A percentile compares a stretch with the other conserved stretches of the same genome.
Conservation (phyloP, 2,797 vertebrate species). For the Thripadectes ignobilis region DNA sequence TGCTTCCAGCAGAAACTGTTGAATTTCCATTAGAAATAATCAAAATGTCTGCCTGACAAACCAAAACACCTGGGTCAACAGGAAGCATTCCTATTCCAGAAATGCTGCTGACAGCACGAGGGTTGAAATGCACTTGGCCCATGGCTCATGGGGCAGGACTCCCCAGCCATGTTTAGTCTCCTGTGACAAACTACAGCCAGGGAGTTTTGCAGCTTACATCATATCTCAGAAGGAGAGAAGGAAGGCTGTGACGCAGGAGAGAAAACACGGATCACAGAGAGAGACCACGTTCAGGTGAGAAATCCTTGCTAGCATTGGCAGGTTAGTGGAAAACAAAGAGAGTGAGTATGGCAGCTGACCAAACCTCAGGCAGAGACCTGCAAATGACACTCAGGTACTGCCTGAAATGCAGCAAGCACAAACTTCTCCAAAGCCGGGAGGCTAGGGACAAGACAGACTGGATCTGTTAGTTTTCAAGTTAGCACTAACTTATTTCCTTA, state of each 20-base stretch:
- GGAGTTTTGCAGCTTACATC: background rate
- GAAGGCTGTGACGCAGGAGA: background rate
- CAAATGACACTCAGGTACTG: background rate
- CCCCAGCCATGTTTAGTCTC: background rate
- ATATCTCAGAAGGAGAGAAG: background rate
- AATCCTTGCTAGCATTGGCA: background rate
- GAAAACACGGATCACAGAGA: background rate
- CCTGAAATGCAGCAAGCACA: background rate
- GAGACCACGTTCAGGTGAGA: rapidly evolving
- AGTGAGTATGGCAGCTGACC: background rate
- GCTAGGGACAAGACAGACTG: background rate
- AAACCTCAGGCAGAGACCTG: background rate
- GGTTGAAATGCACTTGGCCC: background rate
- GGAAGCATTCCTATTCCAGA: background rate
- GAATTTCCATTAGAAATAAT: background rate
- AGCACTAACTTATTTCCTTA: background rate
- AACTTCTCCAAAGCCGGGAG: background rate
- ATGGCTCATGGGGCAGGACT: too few relatives aligned
- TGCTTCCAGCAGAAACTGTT: background rate
- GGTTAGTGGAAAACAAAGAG: background rate
- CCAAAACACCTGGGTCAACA: background rate
- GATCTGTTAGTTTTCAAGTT: background rate
- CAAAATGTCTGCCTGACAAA: background rate
- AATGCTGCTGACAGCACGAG: background rate
- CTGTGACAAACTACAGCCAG: background rate